Evolutionary conservation across 2,888 invertebrate species (phyloP), one percentile per base, ranked within the genome.

Genomic region (Artemia sinica): DNA sequence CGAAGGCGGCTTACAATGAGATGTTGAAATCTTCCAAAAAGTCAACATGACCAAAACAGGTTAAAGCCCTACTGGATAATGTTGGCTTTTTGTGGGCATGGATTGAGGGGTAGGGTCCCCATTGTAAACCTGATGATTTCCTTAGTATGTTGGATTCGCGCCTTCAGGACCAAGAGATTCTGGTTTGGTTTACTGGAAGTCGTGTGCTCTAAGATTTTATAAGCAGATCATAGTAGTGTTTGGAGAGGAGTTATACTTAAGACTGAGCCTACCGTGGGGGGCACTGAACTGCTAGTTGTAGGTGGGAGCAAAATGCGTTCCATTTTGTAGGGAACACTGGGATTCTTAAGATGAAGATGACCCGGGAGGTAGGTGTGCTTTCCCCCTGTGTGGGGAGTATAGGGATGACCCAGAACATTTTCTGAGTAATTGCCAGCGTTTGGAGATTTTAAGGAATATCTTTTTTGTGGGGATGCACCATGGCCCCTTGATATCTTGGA

Each of bases 1-100:
- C 58, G 58, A 52, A 52, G 58, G 58, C 58, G 58, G 58, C 58
- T 52, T 52, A n/a, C 58, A 52, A 13, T 14, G 58, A 52, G 58
- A 52, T 52, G 58, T 52, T 52, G 58, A 52, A 7, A n/a, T 52
- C 58, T 52, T 13, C 58, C 7, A n/a, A 52, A 52, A 52, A 52
- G 58, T 2, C 58, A 52, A 14, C 58, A 52, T 52, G 58, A 14
- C 58, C 58, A 52, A 14, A 52, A 52, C 58, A 52, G 58, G 58
- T 52, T 14, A 52, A 52, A 52, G 6, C 58, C 58, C 58, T 14
- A 3, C 58, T 52, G 58, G 3, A 7, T 52, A 52, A 52, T 52
- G 58, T 6, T 41, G 41, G 41, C 41, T 41, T 41, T 41, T 41
- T 41, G 41, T 41, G 41, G 41, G 41, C 41, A 52, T 52, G 58